phyloP scores from a whole-genome alignment of 2,888 invertebrate species.

The Ornithoptera alexandrae region DNA sequence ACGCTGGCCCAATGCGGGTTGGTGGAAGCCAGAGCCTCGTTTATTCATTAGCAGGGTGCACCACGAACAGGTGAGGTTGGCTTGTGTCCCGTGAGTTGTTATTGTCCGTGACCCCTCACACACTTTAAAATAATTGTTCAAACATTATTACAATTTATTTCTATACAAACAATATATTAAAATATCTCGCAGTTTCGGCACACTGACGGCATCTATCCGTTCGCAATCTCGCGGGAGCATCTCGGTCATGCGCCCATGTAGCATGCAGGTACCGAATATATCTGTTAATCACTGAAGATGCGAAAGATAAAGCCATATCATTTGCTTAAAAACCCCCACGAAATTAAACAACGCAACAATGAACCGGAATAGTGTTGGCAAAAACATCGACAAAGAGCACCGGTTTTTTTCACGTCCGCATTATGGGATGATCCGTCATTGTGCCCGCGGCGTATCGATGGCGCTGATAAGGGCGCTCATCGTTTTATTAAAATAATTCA shows the following conservation, averaged over 20 bases:
- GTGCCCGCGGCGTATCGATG: slow-evolving; percentile 67
- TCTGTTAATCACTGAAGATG: slow-evolving; percentile 55
- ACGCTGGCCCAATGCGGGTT: no score
- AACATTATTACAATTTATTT: no score
- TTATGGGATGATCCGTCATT: slow-evolving; percentile 78
- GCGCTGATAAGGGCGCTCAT: slow-evolving; percentile 69
- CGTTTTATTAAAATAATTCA: slow-evolving; percentile 69
- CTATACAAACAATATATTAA: no score
- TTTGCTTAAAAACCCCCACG: slow-evolving; percentile 78
- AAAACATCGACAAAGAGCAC: slow-evolving; percentile 58
- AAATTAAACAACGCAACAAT: slow-evolving; percentile 75
- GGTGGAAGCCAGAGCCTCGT: no score
- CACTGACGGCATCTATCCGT: not conserved
- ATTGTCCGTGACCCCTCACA: no score
- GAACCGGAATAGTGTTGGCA: slow-evolving; percentile 59
- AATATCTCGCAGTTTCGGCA: not conserved
- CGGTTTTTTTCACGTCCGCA: slow-evolving; percentile 64
- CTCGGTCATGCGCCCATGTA: slow-evolving; percentile 15
- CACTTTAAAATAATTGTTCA: no score
- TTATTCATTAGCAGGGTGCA: no score
- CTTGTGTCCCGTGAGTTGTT: no score
- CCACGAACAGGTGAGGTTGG: no score
- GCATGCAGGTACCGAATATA: slow-evolving; percentile 42
- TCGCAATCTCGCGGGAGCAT: slow-evolving; percentile 29
- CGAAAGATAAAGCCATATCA: slow-evolving; percentile 74